Conservation (phyloP, 2,888 invertebrate genomes). For the Cephalotes varians region DNA sequence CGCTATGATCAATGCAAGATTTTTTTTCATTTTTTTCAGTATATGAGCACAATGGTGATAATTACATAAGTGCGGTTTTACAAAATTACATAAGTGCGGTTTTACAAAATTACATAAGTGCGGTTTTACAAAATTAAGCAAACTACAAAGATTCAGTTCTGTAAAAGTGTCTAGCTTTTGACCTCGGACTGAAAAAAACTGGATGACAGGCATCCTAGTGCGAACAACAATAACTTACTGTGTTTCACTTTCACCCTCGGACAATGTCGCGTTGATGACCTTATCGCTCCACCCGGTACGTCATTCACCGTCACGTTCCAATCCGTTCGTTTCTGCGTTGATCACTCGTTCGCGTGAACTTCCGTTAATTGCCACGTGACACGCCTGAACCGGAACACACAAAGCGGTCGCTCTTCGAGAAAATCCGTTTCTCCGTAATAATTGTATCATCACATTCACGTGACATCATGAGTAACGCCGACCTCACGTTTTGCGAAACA, state of each 20-base stretch:
- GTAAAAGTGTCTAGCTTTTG: not conserved
- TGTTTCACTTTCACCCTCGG: conserved; percentile 37
- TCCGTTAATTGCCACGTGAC: conserved; percentile 26
- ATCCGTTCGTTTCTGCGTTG: conserved; percentile 5
- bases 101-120: too few species aligned
- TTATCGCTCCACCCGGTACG: conserved; percentile 6
- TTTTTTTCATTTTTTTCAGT: too few species aligned
- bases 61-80: too few species aligned
- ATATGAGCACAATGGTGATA: too few species aligned
- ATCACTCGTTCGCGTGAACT: conserved; percentile 18
- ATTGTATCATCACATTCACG: conserved; percentile 27
- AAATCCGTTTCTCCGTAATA: conserved; percentile 39
- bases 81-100: too few species aligned
- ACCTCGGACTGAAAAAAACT: not conserved
- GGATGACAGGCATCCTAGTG: not conserved
- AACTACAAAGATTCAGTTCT: not conserved
- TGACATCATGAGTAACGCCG: conserved; percentile 16
- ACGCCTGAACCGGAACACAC: conserved; percentile 4
- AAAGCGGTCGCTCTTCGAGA: conserved; percentile 12
- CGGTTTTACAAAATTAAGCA: too few species aligned
- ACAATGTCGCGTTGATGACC: not conserved
- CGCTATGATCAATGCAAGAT: too few species aligned
- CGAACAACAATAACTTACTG: conserved; percentile 30
- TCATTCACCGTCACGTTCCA: not conserved
- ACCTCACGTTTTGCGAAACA: not conserved